phyloP scores from a whole-genome alignment of 2,113 vertebrate genomes.

The Nothoprocta perdicaria region DNA sequence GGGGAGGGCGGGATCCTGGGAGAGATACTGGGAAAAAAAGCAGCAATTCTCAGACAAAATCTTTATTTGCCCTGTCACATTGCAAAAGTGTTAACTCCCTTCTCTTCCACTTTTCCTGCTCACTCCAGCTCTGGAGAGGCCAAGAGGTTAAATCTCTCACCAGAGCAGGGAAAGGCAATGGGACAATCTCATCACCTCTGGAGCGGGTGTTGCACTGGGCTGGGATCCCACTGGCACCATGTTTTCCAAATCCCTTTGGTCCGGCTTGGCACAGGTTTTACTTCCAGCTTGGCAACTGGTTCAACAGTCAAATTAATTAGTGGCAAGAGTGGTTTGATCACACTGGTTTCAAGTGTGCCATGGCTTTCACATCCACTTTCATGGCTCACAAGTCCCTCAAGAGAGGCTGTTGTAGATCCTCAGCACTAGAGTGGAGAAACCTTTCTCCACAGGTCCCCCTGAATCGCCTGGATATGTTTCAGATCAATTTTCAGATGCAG shows the following conservation, averaged over 20 bases:
- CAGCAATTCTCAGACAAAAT: neutral
- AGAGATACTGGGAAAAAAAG: neutral
- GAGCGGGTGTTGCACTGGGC: neutral
- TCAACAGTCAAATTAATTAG: neutral
- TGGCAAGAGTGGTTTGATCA: neutral
- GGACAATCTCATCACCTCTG: neutral
- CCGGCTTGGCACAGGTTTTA: neutral
- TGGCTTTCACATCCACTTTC: neutral
- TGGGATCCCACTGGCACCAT: neutral
- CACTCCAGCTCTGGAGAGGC: neutral
- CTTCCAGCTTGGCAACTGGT: neutral
- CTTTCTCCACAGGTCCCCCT: neutral
- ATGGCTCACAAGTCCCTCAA: fast-evolving
- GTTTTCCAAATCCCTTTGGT: neutral
- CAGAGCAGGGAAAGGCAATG: neutral
- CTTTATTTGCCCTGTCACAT: neutral
- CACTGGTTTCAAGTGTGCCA: neutral
- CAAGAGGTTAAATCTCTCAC: no score
- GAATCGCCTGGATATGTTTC: neutral
- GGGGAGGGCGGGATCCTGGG: neutral
- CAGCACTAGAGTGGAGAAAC: no score
- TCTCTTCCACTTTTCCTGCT: neutral
- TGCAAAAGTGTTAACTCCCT: neutral
- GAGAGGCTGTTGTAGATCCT: neutral
- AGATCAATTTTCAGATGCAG: neutral